Conservation (phyloP, 1,140 invertebrate genomes). For the Anastrepha obliqua region DNA sequence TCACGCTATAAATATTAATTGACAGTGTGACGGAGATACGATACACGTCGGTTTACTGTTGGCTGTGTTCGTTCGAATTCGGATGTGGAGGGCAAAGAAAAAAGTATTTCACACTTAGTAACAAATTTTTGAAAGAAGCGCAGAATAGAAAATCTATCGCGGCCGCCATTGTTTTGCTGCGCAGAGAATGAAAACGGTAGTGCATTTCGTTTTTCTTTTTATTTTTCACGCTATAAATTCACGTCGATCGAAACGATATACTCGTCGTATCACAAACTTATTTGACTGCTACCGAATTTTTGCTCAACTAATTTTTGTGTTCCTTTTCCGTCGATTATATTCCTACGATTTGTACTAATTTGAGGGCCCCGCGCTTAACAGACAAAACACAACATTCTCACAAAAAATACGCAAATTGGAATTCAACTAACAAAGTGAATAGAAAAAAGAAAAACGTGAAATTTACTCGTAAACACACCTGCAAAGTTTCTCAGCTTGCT, state of each 20-base stretch:
- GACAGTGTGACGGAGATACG: conserved; percentile 38
- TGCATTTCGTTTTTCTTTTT: background rate
- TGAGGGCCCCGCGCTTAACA: too few species aligned
- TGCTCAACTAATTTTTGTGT: too few species aligned
- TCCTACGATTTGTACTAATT: too few species aligned
- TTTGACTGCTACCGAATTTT: too few species aligned
- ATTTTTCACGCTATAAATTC: too few species aligned
- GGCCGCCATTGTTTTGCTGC: conserved; percentile 47
- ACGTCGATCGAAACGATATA: too few species aligned
- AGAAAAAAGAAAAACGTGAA: conserved; percentile 10
- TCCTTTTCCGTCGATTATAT: too few species aligned
- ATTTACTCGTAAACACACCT: conserved; percentile 24
- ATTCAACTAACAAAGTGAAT: background rate
- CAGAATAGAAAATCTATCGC: conserved; percentile 44
- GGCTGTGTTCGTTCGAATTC: conserved; percentile 43
- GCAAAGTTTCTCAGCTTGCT: conserved; percentile 1
- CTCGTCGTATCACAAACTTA: too few species aligned
- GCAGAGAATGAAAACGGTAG: conserved; percentile 7
- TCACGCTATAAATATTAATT: too few species aligned
- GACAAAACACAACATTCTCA: too few species aligned
- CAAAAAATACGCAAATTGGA: background rate
- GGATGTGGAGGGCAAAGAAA: conserved; percentile 29
- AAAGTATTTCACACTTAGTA: background rate
- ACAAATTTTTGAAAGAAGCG: conserved; percentile 4
- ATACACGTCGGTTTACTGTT: conserved; percentile 34